Conservation (phyloP, 2,888 invertebrate genomes). For the Trichogramma evanescens region DNA sequence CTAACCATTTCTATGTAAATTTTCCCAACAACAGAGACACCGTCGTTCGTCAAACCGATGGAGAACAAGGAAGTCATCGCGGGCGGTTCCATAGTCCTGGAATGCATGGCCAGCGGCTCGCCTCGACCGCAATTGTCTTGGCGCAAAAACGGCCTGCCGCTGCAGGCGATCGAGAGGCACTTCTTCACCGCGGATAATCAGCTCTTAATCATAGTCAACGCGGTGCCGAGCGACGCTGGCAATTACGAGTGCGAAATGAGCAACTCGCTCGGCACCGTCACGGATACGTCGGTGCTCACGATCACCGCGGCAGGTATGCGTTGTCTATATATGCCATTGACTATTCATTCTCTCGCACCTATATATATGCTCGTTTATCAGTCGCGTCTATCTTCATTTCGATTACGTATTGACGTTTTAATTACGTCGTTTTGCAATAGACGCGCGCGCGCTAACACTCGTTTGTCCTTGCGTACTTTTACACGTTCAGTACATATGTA, state of each 20-base stretch:
- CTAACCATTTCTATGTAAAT: conserved; percentile 19
- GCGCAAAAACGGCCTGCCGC: conserved; percentile 74
- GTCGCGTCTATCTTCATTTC: too few relatives aligned
- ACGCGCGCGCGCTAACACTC: neutral
- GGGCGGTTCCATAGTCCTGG: conserved; percentile 79
- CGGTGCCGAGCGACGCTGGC: conserved; percentile 71
- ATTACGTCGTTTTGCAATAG: conserved; percentile 1
- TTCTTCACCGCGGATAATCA: conserved; percentile 84
- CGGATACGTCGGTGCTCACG: conserved; percentile 64
- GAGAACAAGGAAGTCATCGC: conserved; percentile 73
- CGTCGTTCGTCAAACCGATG: conserved; percentile 80
- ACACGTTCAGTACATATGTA: neutral
- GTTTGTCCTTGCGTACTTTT: neutral
- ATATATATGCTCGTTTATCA: too few relatives aligned
- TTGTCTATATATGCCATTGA: too few relatives aligned
- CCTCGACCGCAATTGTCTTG: conserved; percentile 76
- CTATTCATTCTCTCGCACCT: too few relatives aligned
- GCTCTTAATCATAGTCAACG: conserved; percentile 78
- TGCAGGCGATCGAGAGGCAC: conserved; percentile 71
- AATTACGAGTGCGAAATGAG: conserved; percentile 84
- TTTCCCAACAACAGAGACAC: conserved; percentile 59
- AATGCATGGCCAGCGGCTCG: conserved; percentile 80
- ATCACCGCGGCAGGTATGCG: conserved; percentile 56
- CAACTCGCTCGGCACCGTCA: conserved; percentile 73
- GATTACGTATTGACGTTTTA: neutral